Evolutionary conservation across 2,888 invertebrate species (phyloP), one percentile per base, ranked within the genome.

Genomic region (Lochmaea crataegi): DNA sequence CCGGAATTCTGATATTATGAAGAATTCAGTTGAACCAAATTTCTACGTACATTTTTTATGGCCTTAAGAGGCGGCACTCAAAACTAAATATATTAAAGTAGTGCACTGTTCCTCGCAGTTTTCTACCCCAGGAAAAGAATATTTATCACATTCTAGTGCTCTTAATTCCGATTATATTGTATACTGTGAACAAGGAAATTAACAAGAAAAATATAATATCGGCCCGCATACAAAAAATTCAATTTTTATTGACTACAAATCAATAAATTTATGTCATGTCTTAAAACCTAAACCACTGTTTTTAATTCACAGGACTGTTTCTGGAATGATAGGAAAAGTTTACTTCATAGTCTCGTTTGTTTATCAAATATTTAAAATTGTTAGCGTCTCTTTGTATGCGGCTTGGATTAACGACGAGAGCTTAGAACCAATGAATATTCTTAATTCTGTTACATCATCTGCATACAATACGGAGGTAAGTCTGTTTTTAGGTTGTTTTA

Each of bases 361-460:
- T 9, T 81, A 83, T 63, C 61, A 85, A 61, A 80, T 85, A 63
- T 69, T 81, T 26, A 80, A 84, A 61, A 83, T 83, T 2, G 75
- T 81, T 18, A 80, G 76, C 45, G 83, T 86, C 1, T 84, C 82
- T 42, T 72, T 85, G 3, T 84, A 81, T 78, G 85, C 83, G 11
- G 84, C 85, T 14, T 80, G 79, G 77, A 82, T 86, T 32, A 80
- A 85, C 70, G 85, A 85, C 56, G 85, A 84, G 76, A 84, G 85
- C 67, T 78, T 76, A 58, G 81, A 81, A 71, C 83, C 85, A 6
- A 73, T 82, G 14, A 74, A 76, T 14, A 88, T 91, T 1, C 81
- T 93, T n/a, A 92, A 91, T 81, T 90, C 91, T 53, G 91, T 92
- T 1, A 90, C 92, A 0, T 89, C 90, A 1, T 88, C 89, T 1